Evolutionary conservation across 2,888 invertebrate genomes (phyloP).

Genomic region (Drosophila recens): DNA sequence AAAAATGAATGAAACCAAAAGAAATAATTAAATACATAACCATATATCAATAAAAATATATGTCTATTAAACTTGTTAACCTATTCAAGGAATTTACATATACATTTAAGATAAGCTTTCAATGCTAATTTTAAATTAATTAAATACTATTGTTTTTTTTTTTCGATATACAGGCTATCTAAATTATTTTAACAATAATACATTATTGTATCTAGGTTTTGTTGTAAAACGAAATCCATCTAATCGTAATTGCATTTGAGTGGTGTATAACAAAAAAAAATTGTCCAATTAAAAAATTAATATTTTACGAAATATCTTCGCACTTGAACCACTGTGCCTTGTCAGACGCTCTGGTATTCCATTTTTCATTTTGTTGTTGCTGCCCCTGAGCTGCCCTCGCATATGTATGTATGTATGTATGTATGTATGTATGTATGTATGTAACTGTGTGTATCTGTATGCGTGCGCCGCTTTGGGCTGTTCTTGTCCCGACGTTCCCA

Average conservation of each 20-base stretch:
- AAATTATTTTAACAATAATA: not conserved
- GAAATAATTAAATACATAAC: too few relatives aligned
- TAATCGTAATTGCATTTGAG: not conserved
- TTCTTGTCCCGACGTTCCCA: conserved; percentile 48
- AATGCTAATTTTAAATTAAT: too few relatives aligned
- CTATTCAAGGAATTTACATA: too few relatives aligned
- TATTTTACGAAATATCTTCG: not conserved
- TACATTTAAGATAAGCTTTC: too few relatives aligned
- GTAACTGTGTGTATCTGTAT: conserved; percentile 30
- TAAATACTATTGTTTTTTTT: too few relatives aligned
- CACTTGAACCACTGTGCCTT: conserved; percentile 59
- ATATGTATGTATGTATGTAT: conserved; percentile 3
- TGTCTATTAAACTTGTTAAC: too few relatives aligned
- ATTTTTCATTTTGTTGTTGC: conserved; percentile 75
- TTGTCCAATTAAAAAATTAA: not conserved
- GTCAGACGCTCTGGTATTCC: conserved; percentile 59
- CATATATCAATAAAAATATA: too few relatives aligned
- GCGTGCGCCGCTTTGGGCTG: conserved; percentile 60
- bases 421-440: conserved; percentile 32
- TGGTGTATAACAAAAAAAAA: not conserved
- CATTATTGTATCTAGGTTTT: not conserved
- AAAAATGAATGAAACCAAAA: not conserved
- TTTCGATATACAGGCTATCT: too few relatives aligned
- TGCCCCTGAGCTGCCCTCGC: conserved; percentile 26
- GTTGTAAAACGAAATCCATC: not conserved